Evolutionary conservation across 2,888 invertebrate genomes (phyloP).

Genomic region (Auanema sp.): DNA sequence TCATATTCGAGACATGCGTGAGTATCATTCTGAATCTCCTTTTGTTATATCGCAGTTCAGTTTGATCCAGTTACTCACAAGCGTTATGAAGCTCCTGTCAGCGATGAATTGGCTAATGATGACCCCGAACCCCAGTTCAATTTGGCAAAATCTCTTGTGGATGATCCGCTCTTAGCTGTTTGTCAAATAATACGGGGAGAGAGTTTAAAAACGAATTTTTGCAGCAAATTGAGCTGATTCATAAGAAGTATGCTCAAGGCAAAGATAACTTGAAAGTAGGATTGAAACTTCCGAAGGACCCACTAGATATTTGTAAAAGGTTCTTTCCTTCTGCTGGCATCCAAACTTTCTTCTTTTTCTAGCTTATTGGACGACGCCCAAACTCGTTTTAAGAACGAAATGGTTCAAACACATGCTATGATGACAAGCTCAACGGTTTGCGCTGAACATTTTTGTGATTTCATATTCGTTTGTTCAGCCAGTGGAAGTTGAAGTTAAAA

Average conservation of each 20-base stretch:
- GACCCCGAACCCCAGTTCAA: constrained; percentile 3
- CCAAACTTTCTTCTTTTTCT: no score
- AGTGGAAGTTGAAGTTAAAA: no score
- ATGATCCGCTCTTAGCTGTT: constrained; percentile 17
- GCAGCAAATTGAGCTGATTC: constrained; percentile 13
- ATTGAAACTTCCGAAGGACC: background rate
- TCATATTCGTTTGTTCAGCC: background rate
- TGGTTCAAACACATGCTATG: no score
- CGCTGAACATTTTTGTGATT: no score
- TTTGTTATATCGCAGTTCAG: constrained; percentile 13
- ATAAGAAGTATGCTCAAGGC: constrained; percentile 12
- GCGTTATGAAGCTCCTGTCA: constrained; percentile 20
- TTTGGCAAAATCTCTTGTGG: background rate
- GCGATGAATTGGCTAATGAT: constrained; percentile 9
- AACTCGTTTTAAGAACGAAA: no score
- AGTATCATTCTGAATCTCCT: constrained; percentile 4
- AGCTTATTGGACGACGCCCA: no score
- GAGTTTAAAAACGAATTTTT: background rate
- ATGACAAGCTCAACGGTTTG: no score
- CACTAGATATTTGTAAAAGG: background rate
- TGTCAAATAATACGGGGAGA: background rate
- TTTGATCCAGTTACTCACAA: constrained; percentile 28
- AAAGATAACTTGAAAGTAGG: background rate
- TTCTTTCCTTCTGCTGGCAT: no score
- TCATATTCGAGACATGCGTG: constrained; percentile 24